Percentiles rank a stretch among this genome's conserved stretches.
phyloP scores from a whole-genome alignment of 2,113 vertebrate genomes.

The Phalacrocorax brasilianus region DNA sequence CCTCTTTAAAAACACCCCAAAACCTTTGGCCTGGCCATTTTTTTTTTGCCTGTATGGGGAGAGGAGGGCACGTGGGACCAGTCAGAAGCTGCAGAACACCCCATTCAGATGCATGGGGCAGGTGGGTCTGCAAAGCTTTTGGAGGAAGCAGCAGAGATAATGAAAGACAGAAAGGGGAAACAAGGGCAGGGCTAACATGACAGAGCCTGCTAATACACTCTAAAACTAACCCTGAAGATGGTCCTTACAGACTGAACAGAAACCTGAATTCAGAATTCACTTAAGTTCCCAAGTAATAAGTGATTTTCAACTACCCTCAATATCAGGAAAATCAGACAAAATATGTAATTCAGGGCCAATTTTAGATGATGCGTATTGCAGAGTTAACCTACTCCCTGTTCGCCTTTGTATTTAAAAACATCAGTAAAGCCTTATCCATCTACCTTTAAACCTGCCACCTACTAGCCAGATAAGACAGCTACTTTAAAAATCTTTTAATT shows the following conservation, averaged over 20 bases:
- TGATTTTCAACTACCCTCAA: not conserved
- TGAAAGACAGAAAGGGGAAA: not conserved
- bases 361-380: not conserved
- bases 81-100: not conserved
- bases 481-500: not conserved
- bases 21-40: not conserved
- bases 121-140: not conserved
- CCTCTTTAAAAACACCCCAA: not conserved
- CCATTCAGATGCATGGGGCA: not conserved
- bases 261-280: conserved; percentile 3
- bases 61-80: not conserved
- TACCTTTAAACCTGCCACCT: not conserved
- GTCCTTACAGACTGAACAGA: not conserved
- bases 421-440: not conserved
- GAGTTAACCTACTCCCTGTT: not conserved
- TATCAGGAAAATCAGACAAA: not conserved
- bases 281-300: not conserved
- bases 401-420: not conserved
- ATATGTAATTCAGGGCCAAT: not conserved
- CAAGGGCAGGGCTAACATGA: not conserved
- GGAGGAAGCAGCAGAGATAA: not conserved
- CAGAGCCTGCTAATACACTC: not conserved
- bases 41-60: not conserved
- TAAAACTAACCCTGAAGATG: not conserved
- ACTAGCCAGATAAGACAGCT: not conserved